phyloP scores from a whole-genome alignment of 2,888 invertebrate species.

The Melanophora roralis region DNA sequence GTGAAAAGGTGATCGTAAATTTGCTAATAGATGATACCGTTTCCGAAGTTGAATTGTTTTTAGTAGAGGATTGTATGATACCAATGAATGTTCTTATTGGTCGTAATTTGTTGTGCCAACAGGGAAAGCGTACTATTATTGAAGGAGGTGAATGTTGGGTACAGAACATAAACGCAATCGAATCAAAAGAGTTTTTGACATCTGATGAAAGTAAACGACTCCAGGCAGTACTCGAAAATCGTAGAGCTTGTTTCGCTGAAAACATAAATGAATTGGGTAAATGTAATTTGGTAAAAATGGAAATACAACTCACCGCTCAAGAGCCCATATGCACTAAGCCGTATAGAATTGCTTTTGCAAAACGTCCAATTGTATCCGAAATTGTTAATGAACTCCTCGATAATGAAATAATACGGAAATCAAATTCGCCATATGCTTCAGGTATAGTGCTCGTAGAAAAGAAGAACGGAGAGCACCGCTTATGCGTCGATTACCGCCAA shows the following conservation, averaged over 20 bases:
- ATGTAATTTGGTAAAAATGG: no score
- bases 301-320: constrained; percentile 32
- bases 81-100: constrained; percentile 1
- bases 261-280: constrained; percentile 40
- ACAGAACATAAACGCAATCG: not conserved
- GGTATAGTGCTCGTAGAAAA: constrained; percentile 59
- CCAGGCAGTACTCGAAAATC: constrained; percentile 4
- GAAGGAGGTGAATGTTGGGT: constrained; percentile 47
- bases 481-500: constrained; percentile 58
- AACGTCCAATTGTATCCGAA: constrained; percentile 37
- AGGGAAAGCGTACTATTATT: constrained; percentile 41
- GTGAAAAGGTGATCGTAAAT: constrained; percentile 20
- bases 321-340: constrained; percentile 42
- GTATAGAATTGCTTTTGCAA: constrained; percentile 58
- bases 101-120: constrained; percentile 26
- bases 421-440: constrained; percentile 57
- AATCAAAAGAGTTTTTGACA: not conserved
- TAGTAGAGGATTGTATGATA: constrained; percentile 16
- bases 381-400: constrained; percentile 46
- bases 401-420: constrained; percentile 53
- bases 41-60: not conserved
- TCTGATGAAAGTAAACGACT: constrained; percentile 7
- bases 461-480: constrained; percentile 58
- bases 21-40: constrained; percentile 31
- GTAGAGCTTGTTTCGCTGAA: constrained; percentile 20